Conservation (phyloP, 1,140 invertebrate genomes). For the Drosophila neocordata region DNA sequence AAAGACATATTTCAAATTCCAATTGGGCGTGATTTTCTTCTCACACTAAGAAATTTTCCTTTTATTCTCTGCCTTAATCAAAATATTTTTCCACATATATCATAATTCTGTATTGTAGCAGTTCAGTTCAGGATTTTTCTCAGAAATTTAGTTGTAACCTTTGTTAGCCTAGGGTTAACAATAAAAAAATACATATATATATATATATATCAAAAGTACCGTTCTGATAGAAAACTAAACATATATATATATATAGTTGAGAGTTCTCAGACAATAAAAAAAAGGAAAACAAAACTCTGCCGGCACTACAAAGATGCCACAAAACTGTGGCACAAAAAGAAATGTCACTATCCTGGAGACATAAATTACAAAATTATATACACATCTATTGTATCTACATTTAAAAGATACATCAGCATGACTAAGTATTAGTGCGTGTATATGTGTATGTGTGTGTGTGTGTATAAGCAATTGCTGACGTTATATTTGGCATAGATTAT, state of each 20-base stretch:
- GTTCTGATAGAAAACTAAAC: slow-evolving; percentile 54
- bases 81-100: slow-evolving; percentile 72
- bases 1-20: not conserved
- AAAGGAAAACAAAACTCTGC: slow-evolving; percentile 44
- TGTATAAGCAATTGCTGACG: slow-evolving; percentile 59
- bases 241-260: slow-evolving; percentile 1
- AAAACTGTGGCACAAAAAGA: slow-evolving; percentile 33
- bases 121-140: not conserved
- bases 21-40: slow-evolving; percentile 25
- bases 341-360: slow-evolving; percentile 70
- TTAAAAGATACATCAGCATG: slow-evolving; percentile 12
- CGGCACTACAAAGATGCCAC: slow-evolving; percentile 44
- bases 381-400: slow-evolving; percentile 36
- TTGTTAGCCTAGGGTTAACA: slow-evolving; percentile 37
- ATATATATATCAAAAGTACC: slow-evolving; percentile 45
- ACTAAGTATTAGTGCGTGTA: not conserved
- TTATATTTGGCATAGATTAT: slow-evolving; percentile 58
- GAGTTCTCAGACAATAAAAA: slow-evolving; percentile 21
- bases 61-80: slow-evolving; percentile 35
- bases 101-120: slow-evolving; percentile 50
- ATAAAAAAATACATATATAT: slow-evolving; percentile 46
- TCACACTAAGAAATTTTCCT: slow-evolving; percentile 3
- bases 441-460: slow-evolving; percentile 27
- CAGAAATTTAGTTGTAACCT: slow-evolving; percentile 31
- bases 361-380: slow-evolving; percentile 65